These are phyloP conservation scores for Athene cunicularia DNA, from an alignment of 2,113 vertebrate genomes.

Conservation along the genomic window DNA sequence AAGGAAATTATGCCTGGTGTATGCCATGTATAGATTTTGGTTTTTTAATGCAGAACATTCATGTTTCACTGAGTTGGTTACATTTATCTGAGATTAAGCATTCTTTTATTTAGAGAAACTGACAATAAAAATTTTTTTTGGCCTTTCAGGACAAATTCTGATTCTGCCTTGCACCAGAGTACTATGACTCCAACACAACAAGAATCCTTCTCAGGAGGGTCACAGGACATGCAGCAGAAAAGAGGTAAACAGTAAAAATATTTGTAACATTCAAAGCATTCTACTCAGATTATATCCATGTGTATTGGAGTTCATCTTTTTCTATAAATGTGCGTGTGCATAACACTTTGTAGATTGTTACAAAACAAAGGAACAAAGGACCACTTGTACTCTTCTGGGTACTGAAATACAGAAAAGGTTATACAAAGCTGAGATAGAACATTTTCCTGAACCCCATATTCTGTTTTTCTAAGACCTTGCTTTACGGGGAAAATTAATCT, in stretches of 20 bases:
- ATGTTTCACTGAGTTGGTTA: background rate
- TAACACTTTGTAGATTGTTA: background rate
- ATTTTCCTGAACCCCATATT: background rate
- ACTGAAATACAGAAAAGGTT: background rate
- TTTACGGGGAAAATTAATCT: background rate
- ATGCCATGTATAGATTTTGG: background rate
- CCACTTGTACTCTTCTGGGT: background rate
- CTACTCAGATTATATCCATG: background rate
- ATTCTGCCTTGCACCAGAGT: conserved; percentile 98
- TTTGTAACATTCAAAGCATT: background rate
- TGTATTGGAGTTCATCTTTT: rapidly evolving
- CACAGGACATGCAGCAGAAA: conserved; percentile 93
- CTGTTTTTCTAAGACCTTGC: background rate
- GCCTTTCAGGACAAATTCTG: conserved; percentile 91
- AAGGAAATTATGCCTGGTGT: background rate
- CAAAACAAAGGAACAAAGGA: background rate
- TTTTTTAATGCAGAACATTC: background rate
- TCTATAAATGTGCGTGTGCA: rapidly evolving
- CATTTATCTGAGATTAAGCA: background rate
- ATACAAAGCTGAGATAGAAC: rapidly evolving
- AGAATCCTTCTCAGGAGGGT: conserved; percentile 87
- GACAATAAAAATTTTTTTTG: background rate
- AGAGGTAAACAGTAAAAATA: conserved; percentile 77
- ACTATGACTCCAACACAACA: conserved; percentile 89
- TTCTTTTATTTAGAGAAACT: background rate